These are phyloP conservation scores for Trididemnum nubilum DNA, from an alignment of 23 tunicate genomes.

Conservation along the genomic window DNA sequence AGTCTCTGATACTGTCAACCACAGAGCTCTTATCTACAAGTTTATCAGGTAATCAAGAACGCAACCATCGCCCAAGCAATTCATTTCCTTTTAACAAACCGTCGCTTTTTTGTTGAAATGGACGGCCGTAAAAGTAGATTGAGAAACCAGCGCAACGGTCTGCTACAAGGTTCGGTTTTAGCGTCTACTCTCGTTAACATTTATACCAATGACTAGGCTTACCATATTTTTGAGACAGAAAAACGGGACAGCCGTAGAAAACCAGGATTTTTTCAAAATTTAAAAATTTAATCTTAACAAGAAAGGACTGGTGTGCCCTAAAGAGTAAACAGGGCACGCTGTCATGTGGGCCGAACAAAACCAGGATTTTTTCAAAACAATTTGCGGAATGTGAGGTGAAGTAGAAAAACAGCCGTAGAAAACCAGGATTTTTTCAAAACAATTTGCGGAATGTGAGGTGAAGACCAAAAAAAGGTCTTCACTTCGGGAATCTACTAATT, in stretches of 20 bases:
- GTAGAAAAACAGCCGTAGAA: too few species aligned
- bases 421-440: too few species aligned
- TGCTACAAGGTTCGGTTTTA: background rate
- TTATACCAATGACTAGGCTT: background rate
- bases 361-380: too few species aligned
- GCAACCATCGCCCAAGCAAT: background rate
- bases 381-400: too few species aligned
- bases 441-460: too few species aligned
- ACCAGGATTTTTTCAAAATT: background rate
- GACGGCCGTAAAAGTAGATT: background rate
- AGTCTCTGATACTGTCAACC: conserved; percentile 25
- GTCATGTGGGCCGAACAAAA: background rate
- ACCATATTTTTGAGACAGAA: too few species aligned
- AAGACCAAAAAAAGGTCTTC: too few species aligned
- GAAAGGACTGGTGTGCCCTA: background rate
- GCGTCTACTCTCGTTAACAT: background rate
- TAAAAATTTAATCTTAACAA: background rate
- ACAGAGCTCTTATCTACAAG: conserved; percentile 5
- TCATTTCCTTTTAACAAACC: background rate
- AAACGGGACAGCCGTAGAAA: too few species aligned
- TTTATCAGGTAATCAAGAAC: background rate
- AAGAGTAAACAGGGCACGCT: background rate
- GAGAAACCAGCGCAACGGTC: conserved; percentile 6
- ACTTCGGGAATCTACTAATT: too few species aligned
- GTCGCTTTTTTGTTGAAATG: conserved; percentile 15